Percentiles rank a stretch among this genome's conserved stretches.
Conservation (phyloP, 2,113 vertebrate genomes). For the Centrocercus urophasianus region DNA sequence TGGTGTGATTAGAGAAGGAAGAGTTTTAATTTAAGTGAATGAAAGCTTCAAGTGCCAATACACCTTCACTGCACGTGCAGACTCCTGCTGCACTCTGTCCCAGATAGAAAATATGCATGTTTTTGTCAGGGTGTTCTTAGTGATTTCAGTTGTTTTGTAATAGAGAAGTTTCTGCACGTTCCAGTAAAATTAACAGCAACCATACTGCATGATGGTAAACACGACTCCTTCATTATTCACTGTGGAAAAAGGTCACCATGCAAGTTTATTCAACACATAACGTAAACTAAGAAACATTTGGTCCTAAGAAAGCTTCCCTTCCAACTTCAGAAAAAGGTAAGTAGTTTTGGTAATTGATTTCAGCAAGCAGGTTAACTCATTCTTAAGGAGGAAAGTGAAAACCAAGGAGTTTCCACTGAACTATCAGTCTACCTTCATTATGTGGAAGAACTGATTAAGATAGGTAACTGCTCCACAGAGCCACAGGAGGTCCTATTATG, state of each 20-base stretch:
- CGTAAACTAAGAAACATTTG: not conserved
- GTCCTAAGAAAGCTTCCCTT: not conserved
- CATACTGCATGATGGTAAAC: not conserved
- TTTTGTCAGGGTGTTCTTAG: not conserved
- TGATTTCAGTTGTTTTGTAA: not conserved
- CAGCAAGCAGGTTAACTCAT: not conserved
- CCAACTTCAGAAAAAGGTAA: not conserved
- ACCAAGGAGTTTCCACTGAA: not conserved
- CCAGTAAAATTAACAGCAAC: not conserved
- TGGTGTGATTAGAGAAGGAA: not conserved
- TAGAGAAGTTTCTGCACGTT: not conserved
- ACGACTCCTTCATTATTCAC: not conserved
- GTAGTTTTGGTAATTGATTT: not conserved
- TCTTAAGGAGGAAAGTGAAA: not conserved
- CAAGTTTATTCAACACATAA: not conserved
- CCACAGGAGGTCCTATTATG: not conserved
- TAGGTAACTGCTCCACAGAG: not conserved
- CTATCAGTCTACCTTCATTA: not conserved
- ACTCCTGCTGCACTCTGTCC: not conserved
- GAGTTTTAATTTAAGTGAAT: not conserved
- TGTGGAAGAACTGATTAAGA: not conserved
- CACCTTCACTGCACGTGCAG: fast-evolving
- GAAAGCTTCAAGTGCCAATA: not conserved
- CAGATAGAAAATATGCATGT: not conserved
- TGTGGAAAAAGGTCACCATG: not conserved